Percentiles rank a stretch among this genome's conserved stretches.
Evolutionary conservation across 2,888 invertebrate species (phyloP).

Genomic region (Leucophora obtusa): DNA sequence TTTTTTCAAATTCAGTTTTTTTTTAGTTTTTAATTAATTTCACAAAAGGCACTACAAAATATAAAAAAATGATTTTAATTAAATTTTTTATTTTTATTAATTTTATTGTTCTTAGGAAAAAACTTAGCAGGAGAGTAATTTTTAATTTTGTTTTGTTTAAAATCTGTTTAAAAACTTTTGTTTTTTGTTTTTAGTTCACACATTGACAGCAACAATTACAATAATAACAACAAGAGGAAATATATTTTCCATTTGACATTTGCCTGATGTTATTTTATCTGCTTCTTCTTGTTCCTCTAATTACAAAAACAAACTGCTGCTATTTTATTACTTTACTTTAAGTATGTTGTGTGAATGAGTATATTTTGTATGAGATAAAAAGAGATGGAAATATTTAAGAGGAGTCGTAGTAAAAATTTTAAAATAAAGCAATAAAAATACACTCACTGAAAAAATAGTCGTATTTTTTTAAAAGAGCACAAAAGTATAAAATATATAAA

Average conservation of each 20-base stretch:
- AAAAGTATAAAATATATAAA: slow-evolving; percentile 16
- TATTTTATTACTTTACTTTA: slow-evolving; percentile 37
- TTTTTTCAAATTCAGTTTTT: neutral
- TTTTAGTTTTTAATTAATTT: neutral
- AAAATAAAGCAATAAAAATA: slow-evolving; percentile 3
- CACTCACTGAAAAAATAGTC: slow-evolving; percentile 1
- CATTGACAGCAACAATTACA: slow-evolving; percentile 22
- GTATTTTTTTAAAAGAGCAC: slow-evolving; percentile 25
- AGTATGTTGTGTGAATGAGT: slow-evolving; percentile 4
- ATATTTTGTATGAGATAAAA: slow-evolving; percentile 15
- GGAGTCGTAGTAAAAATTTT: slow-evolving; percentile 41
- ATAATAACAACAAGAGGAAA: slow-evolving; percentile 35
- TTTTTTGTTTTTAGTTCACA: neutral
- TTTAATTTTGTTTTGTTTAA: neutral
- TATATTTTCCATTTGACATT: slow-evolving; percentile 51
- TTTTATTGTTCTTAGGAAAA: neutral
- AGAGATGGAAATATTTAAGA: slow-evolving; percentile 31
- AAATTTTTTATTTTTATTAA: slow-evolving; percentile 12
- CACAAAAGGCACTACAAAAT: slow-evolving; percentile 1
- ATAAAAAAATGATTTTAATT: slow-evolving; percentile 2
- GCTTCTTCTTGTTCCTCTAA: slow-evolving; percentile 43
- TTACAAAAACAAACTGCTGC: slow-evolving; percentile 39
- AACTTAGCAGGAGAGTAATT: slow-evolving; percentile 28
- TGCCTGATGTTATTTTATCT: slow-evolving; percentile 49
- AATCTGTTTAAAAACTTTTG: neutral